Percentiles rank a stretch among this genome's conserved stretches.
phyloP scores from a whole-genome alignment of 2,888 invertebrate species.

The Proisotoma minuta region DNA sequence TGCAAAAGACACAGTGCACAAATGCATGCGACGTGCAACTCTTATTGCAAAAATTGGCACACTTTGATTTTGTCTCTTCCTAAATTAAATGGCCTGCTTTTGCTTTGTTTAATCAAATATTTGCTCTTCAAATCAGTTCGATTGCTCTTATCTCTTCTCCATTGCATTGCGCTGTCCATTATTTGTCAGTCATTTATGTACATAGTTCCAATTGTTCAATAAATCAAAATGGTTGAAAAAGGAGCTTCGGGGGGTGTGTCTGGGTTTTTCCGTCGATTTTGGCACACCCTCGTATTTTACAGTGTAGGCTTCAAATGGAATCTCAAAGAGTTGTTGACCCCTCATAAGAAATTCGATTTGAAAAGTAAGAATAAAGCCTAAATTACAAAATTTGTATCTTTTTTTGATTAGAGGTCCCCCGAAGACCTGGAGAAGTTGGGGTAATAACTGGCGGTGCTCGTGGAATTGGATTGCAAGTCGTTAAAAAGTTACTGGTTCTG shows the following conservation, averaged over 20 bases:
- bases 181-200: no score
- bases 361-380: slow-evolving; percentile 25
- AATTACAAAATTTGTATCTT: not conserved
- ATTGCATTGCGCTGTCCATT: no score
- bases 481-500: slow-evolving; percentile 68
- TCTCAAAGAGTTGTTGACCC: slow-evolving; percentile 28
- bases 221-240: no score
- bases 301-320: slow-evolving; percentile 20
- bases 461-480: slow-evolving; percentile 74
- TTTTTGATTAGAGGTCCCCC: slow-evolving; percentile 57
- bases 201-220: no score
- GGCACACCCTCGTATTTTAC: slow-evolving; percentile 17
- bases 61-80: no score
- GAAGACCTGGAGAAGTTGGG: slow-evolving; percentile 64
- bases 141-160: no score
- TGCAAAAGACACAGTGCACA: no score
- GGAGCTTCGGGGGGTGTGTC: slow-evolving; percentile 22
- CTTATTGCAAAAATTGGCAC: no score
- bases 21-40: no score
- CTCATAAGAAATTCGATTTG: slow-evolving; percentile 34
- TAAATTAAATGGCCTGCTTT: no score
- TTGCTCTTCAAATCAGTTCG: no score
- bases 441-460: slow-evolving; percentile 81
- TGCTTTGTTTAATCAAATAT: no score
- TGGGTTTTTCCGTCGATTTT: slow-evolving; percentile 24